These are phyloP conservation scores for Penaeus indicus DNA, from an alignment of 1,140 invertebrate species.

Conservation along the genomic window DNA sequence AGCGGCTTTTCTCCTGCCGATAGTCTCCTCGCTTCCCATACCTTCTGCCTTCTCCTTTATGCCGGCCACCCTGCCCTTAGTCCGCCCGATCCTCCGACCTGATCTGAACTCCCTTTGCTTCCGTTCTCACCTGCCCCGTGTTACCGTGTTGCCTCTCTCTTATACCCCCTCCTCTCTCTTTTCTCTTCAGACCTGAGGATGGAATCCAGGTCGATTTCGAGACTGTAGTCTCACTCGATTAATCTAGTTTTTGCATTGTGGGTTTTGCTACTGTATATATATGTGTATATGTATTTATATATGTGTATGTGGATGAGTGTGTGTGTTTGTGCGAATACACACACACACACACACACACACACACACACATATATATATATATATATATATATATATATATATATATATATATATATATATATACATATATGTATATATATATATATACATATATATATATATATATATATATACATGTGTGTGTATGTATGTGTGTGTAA, in stretches of 20 bases:
- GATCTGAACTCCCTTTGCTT: not conserved
- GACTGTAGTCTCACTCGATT: too few species aligned
- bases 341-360: not conserved
- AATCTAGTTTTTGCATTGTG: too few species aligned
- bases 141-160: not conserved
- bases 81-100: not conserved
- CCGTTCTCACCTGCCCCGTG: not conserved
- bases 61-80: too few species aligned
- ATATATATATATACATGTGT: too few species aligned
- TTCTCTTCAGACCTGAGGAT: not conserved
- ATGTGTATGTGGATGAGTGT: not conserved
- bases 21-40: too few species aligned
- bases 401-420: not conserved
- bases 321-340: not conserved
- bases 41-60: too few species aligned
- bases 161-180: not conserved
- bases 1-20: too few species aligned
- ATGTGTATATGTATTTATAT: not conserved
- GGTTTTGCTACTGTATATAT: too few species aligned
- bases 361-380: constrained; percentile 19
- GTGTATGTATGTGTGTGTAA: too few species aligned
- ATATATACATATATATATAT: too few species aligned
- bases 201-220: too few species aligned
- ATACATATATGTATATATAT: too few species aligned
- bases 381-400: constrained; percentile 5